Conservation (phyloP, 1,140 invertebrate genomes). For the Drosophila virilis region DNA sequence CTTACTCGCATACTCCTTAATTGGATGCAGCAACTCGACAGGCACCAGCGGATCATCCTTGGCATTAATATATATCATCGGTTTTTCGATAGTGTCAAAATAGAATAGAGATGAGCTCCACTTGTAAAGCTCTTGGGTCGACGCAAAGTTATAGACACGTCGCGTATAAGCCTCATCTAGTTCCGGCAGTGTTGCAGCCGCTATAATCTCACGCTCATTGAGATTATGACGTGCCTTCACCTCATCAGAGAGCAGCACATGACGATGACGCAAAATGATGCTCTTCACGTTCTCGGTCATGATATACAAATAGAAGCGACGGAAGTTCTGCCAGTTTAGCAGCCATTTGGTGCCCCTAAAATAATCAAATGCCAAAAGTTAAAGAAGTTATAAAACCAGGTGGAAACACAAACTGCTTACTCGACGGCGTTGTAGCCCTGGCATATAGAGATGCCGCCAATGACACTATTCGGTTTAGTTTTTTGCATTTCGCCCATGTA, state of each 20-base stretch:
- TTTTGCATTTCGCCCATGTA: constrained; percentile 91
- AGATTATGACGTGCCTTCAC: constrained; percentile 88
- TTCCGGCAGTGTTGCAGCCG: constrained; percentile 93
- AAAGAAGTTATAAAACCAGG: background rate
- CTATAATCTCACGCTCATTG: constrained; percentile 92
- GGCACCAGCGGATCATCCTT: constrained; percentile 95
- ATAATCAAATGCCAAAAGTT: background rate
- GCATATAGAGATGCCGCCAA: constrained; percentile 95
- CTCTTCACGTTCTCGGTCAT: constrained; percentile 96
- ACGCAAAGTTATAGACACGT: constrained; percentile 90
- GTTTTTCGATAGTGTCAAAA: constrained; percentile 90
- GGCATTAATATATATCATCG: constrained; percentile 95
- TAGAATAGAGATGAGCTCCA: constrained; percentile 93
- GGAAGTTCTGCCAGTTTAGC: constrained; percentile 94
- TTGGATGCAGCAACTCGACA: constrained; percentile 88
- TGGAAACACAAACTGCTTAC: constrained; percentile 85
- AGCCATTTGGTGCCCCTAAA: constrained; percentile 90
- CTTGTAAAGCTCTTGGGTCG: constrained; percentile 91
- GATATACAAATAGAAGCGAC: constrained; percentile 94
- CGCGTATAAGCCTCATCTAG: constrained; percentile 95
- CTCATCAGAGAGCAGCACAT: constrained; percentile 90
- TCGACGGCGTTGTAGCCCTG: constrained; percentile 95
- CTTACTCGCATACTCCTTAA: constrained; percentile 91
- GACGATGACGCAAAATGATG: constrained; percentile 92
- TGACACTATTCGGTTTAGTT: constrained; percentile 88